phyloP scores from a whole-genome alignment of 2,797 vertebrate genomes.

The Rachycentron canadum region DNA sequence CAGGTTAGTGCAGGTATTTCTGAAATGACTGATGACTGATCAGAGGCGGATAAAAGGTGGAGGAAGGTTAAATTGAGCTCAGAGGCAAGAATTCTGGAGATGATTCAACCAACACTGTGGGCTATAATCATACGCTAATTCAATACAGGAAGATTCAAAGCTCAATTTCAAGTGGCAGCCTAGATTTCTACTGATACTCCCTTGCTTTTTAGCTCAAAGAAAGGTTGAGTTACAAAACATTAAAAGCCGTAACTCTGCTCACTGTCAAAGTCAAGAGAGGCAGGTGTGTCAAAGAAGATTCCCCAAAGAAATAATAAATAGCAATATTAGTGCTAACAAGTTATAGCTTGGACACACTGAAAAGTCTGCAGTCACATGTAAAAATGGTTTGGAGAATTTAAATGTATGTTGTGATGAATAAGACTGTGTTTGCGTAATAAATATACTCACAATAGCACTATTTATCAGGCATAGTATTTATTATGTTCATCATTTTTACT shows the following conservation, averaged over 20 bases:
- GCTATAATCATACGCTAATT: not conserved
- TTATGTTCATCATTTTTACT: too few species aligned
- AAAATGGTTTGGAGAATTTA: too few species aligned
- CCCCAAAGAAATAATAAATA: not conserved
- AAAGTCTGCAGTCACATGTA: too few species aligned
- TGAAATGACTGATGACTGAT: constrained; percentile 18
- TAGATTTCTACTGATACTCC: not conserved
- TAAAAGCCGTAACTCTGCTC: not conserved
- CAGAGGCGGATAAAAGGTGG: constrained; percentile 16
- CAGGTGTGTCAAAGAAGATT: not conserved
- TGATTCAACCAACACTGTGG: constrained; percentile 9
- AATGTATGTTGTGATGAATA: too few species aligned
- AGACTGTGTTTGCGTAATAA: not conserved
- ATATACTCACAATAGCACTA: not conserved
- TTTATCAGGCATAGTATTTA: not conserved
- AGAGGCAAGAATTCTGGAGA: constrained; percentile 26
- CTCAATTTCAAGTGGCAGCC: not conserved
- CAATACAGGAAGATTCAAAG: not conserved
- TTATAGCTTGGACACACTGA: not conserved
- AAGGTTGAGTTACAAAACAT: not conserved
- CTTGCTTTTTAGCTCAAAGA: not conserved
- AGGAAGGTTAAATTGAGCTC: constrained; percentile 34
- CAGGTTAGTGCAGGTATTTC: constrained; percentile 51
- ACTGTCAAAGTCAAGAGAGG: not conserved
- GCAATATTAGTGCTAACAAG: not conserved